Percentiles rank a stretch among this genome's conserved stretches.
Evolutionary conservation across 2,888 invertebrate species (phyloP).

Genomic region (Cataglyphis cursor): DNA sequence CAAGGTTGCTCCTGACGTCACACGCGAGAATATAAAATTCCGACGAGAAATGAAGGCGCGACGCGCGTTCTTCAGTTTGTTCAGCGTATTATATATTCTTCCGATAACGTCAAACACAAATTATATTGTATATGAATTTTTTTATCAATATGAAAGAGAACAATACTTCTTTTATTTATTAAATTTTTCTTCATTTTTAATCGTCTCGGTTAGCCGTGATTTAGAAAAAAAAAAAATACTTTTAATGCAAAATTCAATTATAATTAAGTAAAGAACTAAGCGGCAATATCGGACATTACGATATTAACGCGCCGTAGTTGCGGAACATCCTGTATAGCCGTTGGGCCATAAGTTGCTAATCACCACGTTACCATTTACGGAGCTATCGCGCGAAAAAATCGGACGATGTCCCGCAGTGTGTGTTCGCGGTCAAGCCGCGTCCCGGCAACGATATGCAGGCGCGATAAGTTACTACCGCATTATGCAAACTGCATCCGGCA

Average conservation of each 20-base stretch:
- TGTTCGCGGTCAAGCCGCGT: conserved; percentile 51
- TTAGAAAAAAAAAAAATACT: not conserved
- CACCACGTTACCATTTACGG: conserved; percentile 49
- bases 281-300: not conserved
- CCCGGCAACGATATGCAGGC: conserved; percentile 54
- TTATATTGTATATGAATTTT: not conserved
- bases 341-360: conserved; percentile 35
- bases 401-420: conserved; percentile 54
- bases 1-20: conserved; percentile 61
- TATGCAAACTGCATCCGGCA: conserved; percentile 59
- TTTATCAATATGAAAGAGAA: not conserved
- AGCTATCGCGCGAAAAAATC: conserved; percentile 54
- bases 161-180: not conserved
- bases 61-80: not conserved
- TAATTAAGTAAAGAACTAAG: not conserved
- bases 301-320: conserved; percentile 2
- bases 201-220: not conserved
- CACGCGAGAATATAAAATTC: conserved; percentile 26
- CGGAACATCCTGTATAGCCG: conserved; percentile 23
- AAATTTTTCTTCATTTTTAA: not conserved
- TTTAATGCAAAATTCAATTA: not conserved
- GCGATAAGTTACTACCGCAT: conserved; percentile 59
- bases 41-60: not conserved
- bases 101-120: not conserved
- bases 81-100: not conserved